Conservation (phyloP, 2,888 invertebrate species). For the Ommatoiulus sabulosus region DNA sequence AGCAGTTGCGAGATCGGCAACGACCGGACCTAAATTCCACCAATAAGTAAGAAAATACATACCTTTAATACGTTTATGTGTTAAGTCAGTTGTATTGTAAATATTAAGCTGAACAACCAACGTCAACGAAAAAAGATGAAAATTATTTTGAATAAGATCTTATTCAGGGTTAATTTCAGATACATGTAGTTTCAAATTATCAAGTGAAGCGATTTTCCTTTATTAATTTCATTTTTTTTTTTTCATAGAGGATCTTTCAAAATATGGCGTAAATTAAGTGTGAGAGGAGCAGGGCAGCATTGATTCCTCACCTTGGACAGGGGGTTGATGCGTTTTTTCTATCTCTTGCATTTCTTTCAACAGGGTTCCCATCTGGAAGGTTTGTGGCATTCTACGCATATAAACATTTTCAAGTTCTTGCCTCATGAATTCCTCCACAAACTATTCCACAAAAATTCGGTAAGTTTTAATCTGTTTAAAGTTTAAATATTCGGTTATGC, state of each 20-base stretch:
- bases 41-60: background rate
- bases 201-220: too few relatives aligned
- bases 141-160: too few relatives aligned
- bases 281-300: background rate
- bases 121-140: too few relatives aligned
- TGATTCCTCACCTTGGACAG: constrained; percentile 64
- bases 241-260: too few relatives aligned
- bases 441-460: constrained; percentile 67
- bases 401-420: constrained; percentile 66
- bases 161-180: too few relatives aligned
- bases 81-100: too few relatives aligned
- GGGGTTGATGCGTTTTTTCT: constrained; percentile 68
- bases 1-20: constrained; percentile 66
- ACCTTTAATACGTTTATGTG: too few relatives aligned
- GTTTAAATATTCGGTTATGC: background rate
- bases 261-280: too few relatives aligned
- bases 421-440: constrained; percentile 86
- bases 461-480: constrained; percentile 25
- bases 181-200: too few relatives aligned
- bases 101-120: too few relatives aligned
- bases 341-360: constrained; percentile 88
- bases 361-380: constrained; percentile 89
- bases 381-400: constrained; percentile 72
- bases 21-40: constrained; percentile 64
- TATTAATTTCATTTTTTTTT: too few relatives aligned